phyloP scores from a whole-genome alignment of 2,797 vertebrate species.

The Sebastes hopkinsi region DNA sequence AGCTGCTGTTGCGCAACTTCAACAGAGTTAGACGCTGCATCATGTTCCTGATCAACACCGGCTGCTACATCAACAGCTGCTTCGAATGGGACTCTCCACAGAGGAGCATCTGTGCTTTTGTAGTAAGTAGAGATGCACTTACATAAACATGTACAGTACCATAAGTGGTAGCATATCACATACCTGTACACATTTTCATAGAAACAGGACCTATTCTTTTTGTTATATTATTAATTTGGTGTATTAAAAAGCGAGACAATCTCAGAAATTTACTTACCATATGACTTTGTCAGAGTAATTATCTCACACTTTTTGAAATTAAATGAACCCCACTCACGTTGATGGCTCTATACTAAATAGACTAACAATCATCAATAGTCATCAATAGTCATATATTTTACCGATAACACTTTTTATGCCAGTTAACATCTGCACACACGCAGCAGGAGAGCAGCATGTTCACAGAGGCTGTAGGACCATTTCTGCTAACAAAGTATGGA shows the following conservation, averaged over 20 bases:
- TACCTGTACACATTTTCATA: not conserved
- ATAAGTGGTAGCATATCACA: not conserved
- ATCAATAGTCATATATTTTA: not conserved
- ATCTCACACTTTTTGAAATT: not conserved
- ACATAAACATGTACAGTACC: not conserved
- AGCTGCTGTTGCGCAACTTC: constrained; percentile 95
- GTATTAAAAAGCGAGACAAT: not conserved
- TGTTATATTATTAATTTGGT: not conserved
- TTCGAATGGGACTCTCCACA: constrained; percentile 97
- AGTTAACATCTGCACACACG: not conserved
- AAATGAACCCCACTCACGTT: not conserved
- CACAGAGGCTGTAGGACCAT: constrained; percentile 20
- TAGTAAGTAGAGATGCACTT: constrained; percentile 84
- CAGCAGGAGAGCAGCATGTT: not conserved
- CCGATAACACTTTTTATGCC: not conserved
- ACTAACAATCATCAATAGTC: not conserved
- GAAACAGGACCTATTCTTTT: not conserved
- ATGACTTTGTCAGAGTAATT: not conserved
- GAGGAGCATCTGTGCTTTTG: constrained; percentile 96
- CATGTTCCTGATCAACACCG: constrained; percentile 91
- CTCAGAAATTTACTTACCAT: not conserved
- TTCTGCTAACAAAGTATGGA: constrained; percentile 40
- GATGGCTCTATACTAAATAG: not conserved
- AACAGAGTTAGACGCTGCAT: constrained; percentile 90
- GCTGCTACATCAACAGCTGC: constrained; percentile 96